These are phyloP conservation scores for Chelonus formosanus DNA, from an alignment of 2,888 invertebrate species.

Conservation along the genomic window DNA sequence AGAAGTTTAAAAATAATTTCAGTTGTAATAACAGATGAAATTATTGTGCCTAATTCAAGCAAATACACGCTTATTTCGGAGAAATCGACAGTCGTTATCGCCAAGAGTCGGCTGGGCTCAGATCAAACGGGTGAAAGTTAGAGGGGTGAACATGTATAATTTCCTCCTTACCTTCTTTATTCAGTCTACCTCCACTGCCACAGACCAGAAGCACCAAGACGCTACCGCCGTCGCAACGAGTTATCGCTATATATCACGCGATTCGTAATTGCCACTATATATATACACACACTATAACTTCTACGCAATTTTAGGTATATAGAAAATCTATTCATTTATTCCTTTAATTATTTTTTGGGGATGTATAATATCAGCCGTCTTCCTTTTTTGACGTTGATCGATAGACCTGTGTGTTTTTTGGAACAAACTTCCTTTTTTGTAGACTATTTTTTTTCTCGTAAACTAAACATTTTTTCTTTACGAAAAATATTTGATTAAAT, in stretches of 20 bases:
- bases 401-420: too few species aligned
- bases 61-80: background rate
- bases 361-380: background rate
- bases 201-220: constrained; percentile 62
- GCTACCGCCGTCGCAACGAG: constrained; percentile 63
- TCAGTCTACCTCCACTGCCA: constrained; percentile 53
- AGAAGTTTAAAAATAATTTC: too few species aligned
- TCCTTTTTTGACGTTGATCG: too few species aligned
- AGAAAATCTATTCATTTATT: constrained; percentile 27
- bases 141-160: constrained; percentile 18
- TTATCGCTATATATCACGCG: constrained; percentile 65
- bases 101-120: constrained; percentile 7
- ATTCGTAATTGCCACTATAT: constrained; percentile 62
- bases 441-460: too few species aligned
- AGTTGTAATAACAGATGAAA: too few species aligned
- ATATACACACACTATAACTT: constrained; percentile 42
- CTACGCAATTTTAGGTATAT: constrained; percentile 56
- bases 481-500: too few species aligned
- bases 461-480: too few species aligned
- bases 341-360: constrained; percentile 36
- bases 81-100: background rate
- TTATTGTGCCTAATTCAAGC: too few species aligned
- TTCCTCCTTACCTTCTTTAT: constrained; percentile 48
- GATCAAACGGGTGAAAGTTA: background rate
- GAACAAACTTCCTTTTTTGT: too few species aligned